Base-by-base conservation (phyloP, 1,140 invertebrate species). In the Pygmarrhopalites habei region DNA sequence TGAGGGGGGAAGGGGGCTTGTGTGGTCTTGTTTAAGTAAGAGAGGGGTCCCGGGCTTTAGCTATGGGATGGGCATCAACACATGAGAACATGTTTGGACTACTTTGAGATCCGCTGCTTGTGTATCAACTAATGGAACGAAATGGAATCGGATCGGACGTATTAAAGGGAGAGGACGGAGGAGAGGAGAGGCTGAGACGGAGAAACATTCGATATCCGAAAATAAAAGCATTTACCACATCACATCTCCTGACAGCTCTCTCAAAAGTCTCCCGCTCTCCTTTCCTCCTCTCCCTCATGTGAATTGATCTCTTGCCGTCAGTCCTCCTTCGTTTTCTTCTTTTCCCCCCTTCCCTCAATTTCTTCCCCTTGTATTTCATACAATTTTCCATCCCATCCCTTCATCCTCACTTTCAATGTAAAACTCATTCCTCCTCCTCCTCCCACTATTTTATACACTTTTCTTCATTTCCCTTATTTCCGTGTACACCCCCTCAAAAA, bases 151-250 rank as follows among this genome's bases (percentile, higher is more conserved):
- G 25, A 28, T 52, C 57, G 57, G 60, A 62, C 58, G 44, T 64
- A 58, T 60, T 68, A 58, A 64, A 51, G 41, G 59, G 25, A 55
- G 53, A 59, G 61, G 47, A n/a, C 19, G 21, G 17, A 21, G 44
- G 4, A 35, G 32, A 21, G 12, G 39, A 10, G 53, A 26, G 46
- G 15, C 29, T 44, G 25, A 39, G 14, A 57, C 28, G 21, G 30
- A 51, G 64, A 65, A 65, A 62, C 59, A 66, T 66, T 59, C 46
- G 64, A 66, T 66, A 61, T 66, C 43, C 47, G 60, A 55, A 66
- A 66, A 66, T 66, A 66, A 66, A 66, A 66, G 64, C 64, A 66
- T 66, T 66, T 66, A 62, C 59, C 59, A 59, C 59, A 66, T 62
- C 60, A 66, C 46, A 19, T 55, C 25, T 46, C 53, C 59, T 61